Percentiles rank a stretch among this genome's conserved stretches.
Conservation (phyloP, 1,140 invertebrate species). For the Drosophila fuyamai region DNA sequence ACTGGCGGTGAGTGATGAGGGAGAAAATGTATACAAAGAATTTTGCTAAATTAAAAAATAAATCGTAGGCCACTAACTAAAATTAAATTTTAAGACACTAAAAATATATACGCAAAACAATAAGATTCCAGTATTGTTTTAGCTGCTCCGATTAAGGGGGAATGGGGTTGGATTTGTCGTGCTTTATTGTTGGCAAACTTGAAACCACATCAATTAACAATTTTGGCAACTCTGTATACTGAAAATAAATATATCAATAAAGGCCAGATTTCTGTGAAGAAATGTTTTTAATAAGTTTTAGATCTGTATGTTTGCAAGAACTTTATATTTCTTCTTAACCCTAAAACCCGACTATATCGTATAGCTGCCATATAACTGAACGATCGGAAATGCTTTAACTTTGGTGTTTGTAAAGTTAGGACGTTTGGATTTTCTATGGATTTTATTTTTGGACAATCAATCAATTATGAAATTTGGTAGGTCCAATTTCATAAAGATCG, state of each 20-base stretch:
- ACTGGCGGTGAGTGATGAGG: conserved; percentile 14
- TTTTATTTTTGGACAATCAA: too few species aligned
- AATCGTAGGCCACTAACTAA: conserved; percentile 51
- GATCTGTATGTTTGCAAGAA: neutral
- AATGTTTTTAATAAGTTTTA: neutral
- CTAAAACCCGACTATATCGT: too few species aligned
- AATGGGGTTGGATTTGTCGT: conserved; percentile 20
- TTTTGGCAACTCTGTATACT: conserved; percentile 80
- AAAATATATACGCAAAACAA: conserved; percentile 55
- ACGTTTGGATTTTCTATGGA: too few species aligned
- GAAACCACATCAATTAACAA: conserved; percentile 77
- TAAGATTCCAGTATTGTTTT: conserved; percentile 32
- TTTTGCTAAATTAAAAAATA: conserved; percentile 77
- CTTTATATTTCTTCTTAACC: neutral
- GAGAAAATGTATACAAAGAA: conserved; percentile 68
- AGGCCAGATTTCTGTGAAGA: too few species aligned
- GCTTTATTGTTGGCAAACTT: conserved; percentile 52
- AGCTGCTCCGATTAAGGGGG: conserved; percentile 7
- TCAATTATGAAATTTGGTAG: too few species aligned
- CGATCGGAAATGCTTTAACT: too few species aligned
- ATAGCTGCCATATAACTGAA: too few species aligned
- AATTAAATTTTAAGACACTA: conserved; percentile 45
- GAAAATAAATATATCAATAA: conserved; percentile 12
- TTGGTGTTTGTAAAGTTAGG: too few species aligned
- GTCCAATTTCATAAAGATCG: too few species aligned